Evolutionary conservation across 2,888 invertebrate genomes (phyloP), one percentile per base, ranked within the genome.

Genomic region (Ariolimax columbianus): DNA sequence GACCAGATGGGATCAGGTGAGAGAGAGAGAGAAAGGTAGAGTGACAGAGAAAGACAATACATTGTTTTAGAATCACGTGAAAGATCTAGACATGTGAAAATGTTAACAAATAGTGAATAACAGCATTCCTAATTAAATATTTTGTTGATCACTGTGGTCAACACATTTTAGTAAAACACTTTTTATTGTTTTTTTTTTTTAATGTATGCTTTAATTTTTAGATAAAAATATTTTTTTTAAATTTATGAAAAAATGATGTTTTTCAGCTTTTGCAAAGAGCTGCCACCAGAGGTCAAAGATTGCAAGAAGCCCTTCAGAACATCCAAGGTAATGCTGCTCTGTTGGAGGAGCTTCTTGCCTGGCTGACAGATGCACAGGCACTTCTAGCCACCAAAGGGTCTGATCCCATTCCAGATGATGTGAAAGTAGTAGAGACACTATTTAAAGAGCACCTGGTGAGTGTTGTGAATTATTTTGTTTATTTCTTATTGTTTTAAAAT

Each of bases 1-100:
- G 87, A 94, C 93, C 0, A 82, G 94, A 83, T 94, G 93, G 93
- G 94, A 94, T 83, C 93, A 93, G 92, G 93, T 93, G 84, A 63
- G 85, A 73, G 66, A 19, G 40, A n/a, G 9, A 40, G 36, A 63
- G 6, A 11, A 23, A 55, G 6, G 23, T n/a, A n/a, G n/a, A n/a
- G n/a, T n/a, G n/a, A n/a, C n/a, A n/a, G n/a, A n/a, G n/a, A n/a
- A n/a, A n/a, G n/a, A n/a, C n/a, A n/a, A n/a, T n/a, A n/a, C n/a
- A n/a, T n/a, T n/a, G n/a, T n/a, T n/a, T n/a, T n/a, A n/a, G n/a
- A n/a, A n/a, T n/a, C n/a, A n/a, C n/a, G n/a, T n/a, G n/a, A n/a
- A n/a, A n/a, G n/a, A n/a, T n/a, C n/a, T n/a, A n/a, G 47, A 47
- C 7, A 47, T 7, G 47, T 11, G 47, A 47, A 47, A 47, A 47